Evolutionary conservation across 2,113 vertebrate species (phyloP).

Genomic region (Rhinoptilus africanus): DNA sequence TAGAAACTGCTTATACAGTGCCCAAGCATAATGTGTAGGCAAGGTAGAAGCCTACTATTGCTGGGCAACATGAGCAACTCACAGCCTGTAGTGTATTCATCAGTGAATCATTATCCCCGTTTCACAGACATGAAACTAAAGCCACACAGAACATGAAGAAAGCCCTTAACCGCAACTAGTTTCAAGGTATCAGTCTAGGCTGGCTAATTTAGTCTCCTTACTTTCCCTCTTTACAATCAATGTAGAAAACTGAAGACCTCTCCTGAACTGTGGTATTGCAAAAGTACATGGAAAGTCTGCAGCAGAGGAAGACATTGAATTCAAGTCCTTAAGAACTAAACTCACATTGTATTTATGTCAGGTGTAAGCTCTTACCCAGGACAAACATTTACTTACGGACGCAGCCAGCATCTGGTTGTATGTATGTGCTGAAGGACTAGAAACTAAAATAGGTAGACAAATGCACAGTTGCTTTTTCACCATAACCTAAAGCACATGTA

Average conservation of each 20-base stretch:
- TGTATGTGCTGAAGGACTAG: neutral
- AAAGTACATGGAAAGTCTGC: neutral
- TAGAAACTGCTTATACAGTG: neutral
- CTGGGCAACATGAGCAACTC: neutral
- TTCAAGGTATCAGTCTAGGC: neutral
- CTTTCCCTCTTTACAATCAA: neutral
- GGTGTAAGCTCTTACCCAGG: neutral
- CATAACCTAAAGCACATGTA: neutral
- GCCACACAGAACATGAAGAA: neutral
- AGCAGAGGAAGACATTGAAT: neutral
- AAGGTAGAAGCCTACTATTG: neutral
- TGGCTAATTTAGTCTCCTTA: neutral
- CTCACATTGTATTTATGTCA: neutral
- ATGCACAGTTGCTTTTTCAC: neutral
- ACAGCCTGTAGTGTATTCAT: neutral
- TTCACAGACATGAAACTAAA: neutral
- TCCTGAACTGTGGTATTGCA: neutral
- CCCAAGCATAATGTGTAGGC: neutral
- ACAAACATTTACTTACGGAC: accelerated
- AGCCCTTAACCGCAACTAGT: neutral
- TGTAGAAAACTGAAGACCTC: neutral
- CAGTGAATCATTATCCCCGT: neutral
- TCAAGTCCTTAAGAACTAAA: neutral
- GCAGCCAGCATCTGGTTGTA: neutral
- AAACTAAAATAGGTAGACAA: neutral